Evolutionary conservation across 2,113 vertebrate species (phyloP), one percentile per base, ranked within the genome.

Genomic region (Anolis carolinensis): DNA sequence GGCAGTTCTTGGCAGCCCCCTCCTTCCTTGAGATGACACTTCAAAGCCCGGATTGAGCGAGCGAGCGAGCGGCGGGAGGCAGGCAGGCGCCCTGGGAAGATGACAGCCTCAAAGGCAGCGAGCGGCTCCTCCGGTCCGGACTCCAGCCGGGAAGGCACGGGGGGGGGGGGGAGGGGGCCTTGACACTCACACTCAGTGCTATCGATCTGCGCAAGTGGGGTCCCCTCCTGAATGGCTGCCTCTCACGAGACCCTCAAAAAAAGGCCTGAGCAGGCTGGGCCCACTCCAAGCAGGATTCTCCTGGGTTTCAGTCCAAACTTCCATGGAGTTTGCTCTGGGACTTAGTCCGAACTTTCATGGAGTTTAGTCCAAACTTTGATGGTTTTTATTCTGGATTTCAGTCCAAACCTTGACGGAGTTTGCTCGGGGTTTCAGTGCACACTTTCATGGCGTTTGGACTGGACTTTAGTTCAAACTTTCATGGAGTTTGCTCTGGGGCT

Each of bases 21-120:
- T 20, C 32, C 55, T 79, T 52, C 34, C 77, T 63, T 62, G 97
- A 98, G 93, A 68, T 97, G 98, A 98, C 97, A 98, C 97, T 97
- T 99, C 97, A 98, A 98, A 99, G 98, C 34, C 39, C 39, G 5
- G 39, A 44, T 44, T 44, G 39, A 44, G 39, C 39, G 5, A 44
- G 39, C 39, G 39, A 44, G 39, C 39, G 5, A 44, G 39, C 96
- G 93, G 96, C 95, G 96, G 96, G 88, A 94, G 96, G 95, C 97
- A 90, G 97, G 97, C 97, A 92, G 92, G 96, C 95, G 94, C 97
- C 96, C 95, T 93, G 89, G 83, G 84, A 93, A 91, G 91, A 86
- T 94, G 96, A 91, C 90, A 86, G 62, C 62, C 96, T 98, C 97
- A 97, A 97, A 98, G 65, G 97, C 95, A 91, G 27, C 93, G 3